Conservation (phyloP, 2,113 vertebrate species). For the Scomber scombrus region DNA sequence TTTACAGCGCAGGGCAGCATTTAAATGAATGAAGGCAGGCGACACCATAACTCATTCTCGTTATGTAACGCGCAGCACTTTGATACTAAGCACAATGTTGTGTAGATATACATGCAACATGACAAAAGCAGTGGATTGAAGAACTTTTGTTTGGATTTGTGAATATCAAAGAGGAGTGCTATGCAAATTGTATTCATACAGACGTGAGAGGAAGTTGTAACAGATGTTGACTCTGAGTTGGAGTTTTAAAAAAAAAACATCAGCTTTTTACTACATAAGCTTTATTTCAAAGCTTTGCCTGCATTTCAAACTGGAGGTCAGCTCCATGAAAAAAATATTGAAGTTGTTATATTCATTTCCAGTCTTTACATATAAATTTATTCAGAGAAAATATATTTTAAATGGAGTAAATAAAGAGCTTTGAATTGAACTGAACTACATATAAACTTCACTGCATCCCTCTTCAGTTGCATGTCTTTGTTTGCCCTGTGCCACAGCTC, state of each 20-base stretch:
- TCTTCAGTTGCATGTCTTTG: background rate
- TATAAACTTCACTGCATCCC: background rate
- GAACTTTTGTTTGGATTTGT: background rate
- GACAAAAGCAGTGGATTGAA: background rate
- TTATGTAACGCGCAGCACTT: background rate
- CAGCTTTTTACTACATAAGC: background rate
- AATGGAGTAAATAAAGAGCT: background rate
- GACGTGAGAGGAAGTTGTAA: background rate
- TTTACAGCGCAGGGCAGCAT: slow-evolving; percentile 42
- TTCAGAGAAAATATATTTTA: background rate
- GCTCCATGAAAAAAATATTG: too few species aligned
- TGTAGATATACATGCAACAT: background rate
- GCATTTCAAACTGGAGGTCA: background rate
- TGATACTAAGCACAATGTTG: background rate
- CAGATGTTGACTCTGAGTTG: background rate
- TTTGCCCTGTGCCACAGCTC: background rate
- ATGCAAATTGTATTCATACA: background rate
- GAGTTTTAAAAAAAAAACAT: background rate
- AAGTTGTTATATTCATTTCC: too few species aligned
- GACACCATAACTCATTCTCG: slow-evolving; percentile 5
- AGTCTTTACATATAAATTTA: too few species aligned
- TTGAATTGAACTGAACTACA: too few species aligned
- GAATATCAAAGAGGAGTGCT: background rate
- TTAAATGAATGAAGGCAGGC: slow-evolving; percentile 43
- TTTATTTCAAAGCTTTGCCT: too few species aligned